Evolutionary conservation across 1,140 invertebrate species (phyloP).

Genomic region (Phymastichus coffea): DNA sequence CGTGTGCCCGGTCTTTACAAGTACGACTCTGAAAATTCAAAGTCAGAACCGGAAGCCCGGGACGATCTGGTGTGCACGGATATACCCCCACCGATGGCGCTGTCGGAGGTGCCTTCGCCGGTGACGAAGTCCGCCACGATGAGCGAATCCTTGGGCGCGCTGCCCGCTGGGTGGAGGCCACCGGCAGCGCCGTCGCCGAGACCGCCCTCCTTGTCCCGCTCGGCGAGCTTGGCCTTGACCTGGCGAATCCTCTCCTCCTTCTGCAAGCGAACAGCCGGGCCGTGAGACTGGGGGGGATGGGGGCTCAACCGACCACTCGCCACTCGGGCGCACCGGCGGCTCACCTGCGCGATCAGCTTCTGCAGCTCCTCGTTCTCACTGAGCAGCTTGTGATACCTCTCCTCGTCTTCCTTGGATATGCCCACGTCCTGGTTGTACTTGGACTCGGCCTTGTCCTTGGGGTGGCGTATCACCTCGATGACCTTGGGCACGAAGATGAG

Average conservation of each 20-base stretch:
- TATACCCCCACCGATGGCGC: conserved; percentile 69
- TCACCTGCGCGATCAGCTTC: conserved; percentile 88
- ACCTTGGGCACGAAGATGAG: conserved; percentile 96
- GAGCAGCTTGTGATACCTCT: conserved; percentile 89
- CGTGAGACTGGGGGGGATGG: too few relatives aligned
- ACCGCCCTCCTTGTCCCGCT: conserved; percentile 62
- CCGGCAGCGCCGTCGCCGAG: conserved; percentile 33
- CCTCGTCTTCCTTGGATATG: conserved; percentile 92
- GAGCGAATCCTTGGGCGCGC: conserved; percentile 52
- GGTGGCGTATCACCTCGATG: conserved; percentile 81
- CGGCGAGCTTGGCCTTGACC: conserved; percentile 75
- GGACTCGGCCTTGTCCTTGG: conserved; percentile 79
- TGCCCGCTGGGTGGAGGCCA: conserved; percentile 35
- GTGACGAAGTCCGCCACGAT: conserved; percentile 73
- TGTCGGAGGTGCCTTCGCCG: conserved; percentile 75
- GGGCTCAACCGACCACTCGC: too few relatives aligned
- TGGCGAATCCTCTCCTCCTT: conserved; percentile 86
- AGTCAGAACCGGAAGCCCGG: conserved; percentile 75
- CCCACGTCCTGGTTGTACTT: conserved; percentile 84
- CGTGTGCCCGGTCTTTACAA: too few relatives aligned
- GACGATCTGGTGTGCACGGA: conserved; percentile 76
- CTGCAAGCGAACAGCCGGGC: too few relatives aligned
- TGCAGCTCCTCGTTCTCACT: conserved; percentile 95
- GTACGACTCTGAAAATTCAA: conserved; percentile 86
- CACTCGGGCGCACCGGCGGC: too few relatives aligned